Evolutionary conservation across 2,888 invertebrate species (phyloP).

Genomic region (Leucophenga maculata): DNA sequence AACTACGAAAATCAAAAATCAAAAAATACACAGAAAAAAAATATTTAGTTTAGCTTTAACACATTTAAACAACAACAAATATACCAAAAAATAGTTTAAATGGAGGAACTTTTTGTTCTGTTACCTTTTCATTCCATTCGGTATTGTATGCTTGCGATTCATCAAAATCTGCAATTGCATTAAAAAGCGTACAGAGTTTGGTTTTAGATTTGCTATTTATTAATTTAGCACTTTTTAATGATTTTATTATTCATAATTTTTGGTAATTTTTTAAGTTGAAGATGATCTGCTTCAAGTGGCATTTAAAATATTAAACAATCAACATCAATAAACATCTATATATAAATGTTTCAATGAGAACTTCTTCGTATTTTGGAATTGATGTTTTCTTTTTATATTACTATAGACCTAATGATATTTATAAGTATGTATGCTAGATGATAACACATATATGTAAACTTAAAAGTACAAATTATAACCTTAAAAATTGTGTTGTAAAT

Average conservation of each 20-base stretch:
- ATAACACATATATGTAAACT: too few species aligned
- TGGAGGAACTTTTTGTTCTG: constrained; percentile 20
- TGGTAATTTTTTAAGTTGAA: background rate
- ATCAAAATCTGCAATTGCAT: constrained; percentile 72
- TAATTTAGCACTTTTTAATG: background rate
- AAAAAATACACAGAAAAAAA: constrained; percentile 10
- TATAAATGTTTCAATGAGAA: background rate
- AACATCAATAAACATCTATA: constrained; percentile 11
- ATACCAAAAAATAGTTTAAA: background rate
- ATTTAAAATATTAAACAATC: constrained; percentile 2
- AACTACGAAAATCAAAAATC: constrained; percentile 32
- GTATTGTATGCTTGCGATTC: constrained; percentile 71
- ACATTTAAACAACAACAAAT: constrained; percentile 32
- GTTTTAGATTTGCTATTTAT: background rate
- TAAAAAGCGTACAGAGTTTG: constrained; percentile 43
- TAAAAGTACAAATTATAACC: too few species aligned
- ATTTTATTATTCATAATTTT: background rate
- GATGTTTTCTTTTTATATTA: background rate
- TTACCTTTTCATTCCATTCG: constrained; percentile 73
- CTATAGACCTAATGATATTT: too few species aligned
- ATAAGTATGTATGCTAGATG: too few species aligned
- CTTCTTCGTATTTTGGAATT: background rate
- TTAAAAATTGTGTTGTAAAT: too few species aligned
- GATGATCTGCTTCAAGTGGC: too few species aligned
- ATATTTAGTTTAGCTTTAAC: too few species aligned